Conservation (phyloP, 2,797 vertebrate species). For the Darevskia nairensis region DNA sequence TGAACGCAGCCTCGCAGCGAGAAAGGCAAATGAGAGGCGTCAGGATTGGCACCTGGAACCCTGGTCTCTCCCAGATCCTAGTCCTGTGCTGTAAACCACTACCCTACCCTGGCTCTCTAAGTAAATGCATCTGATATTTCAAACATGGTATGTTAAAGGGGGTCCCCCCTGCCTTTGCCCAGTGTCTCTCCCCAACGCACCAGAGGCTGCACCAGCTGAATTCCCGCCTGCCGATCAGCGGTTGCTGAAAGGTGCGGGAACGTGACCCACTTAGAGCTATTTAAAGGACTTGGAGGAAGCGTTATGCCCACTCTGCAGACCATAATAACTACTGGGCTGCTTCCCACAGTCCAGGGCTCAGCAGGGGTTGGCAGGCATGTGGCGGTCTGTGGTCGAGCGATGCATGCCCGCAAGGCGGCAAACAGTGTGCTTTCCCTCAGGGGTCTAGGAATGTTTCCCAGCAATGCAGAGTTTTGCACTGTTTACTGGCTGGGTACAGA, state of each 20-base stretch:
- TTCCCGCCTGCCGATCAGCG: neutral
- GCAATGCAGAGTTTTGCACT: neutral
- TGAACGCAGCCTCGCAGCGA: neutral
- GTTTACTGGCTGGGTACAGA: neutral
- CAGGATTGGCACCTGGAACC: neutral
- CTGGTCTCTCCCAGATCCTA: no score
- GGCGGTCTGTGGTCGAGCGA: neutral
- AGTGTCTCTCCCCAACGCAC: no score
- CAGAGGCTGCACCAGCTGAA: neutral
- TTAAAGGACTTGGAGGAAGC: slow-evolving; percentile 1
- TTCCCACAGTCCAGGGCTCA: neutral
- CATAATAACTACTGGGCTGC: neutral
- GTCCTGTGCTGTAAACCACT: no score
- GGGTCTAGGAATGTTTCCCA: neutral
- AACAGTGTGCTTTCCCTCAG: neutral
- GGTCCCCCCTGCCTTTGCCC: no score
- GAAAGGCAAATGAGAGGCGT: neutral
- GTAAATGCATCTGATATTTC: no score
- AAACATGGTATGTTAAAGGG: neutral
- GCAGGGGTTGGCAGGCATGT: neutral
- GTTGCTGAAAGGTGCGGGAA: neutral
- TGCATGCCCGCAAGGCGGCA: neutral
- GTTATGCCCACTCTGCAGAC: neutral
- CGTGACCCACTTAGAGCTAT: neutral
- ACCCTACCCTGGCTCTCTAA: no score